Conservation (phyloP, 2,797 vertebrate genomes). For the Onychomys arenicola region DNA sequence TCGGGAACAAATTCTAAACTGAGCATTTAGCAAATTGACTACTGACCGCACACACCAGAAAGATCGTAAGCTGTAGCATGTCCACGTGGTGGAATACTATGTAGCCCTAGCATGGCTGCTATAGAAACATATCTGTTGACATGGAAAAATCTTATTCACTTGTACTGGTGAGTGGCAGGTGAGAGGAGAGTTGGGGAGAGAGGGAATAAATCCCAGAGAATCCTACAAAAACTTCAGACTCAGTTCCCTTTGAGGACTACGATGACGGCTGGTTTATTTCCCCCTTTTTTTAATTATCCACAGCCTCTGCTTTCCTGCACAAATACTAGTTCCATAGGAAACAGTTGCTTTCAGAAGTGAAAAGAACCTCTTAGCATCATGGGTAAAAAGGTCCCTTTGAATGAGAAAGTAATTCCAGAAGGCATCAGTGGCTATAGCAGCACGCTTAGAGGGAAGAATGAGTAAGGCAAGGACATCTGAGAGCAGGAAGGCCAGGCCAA, state of each 20-base stretch:
- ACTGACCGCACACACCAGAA: neutral
- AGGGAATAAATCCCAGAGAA: neutral
- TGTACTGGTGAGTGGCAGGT: neutral
- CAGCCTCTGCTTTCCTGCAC: constrained; percentile 19
- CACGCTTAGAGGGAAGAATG: neutral
- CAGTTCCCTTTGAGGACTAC: neutral
- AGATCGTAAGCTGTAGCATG: neutral
- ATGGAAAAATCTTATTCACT: neutral
- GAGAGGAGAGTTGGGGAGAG: neutral
- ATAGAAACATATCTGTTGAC: neutral
- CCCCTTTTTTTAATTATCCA: neutral
- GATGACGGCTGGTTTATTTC: neutral
- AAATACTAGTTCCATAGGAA: neutral
- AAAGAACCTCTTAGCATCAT: neutral
- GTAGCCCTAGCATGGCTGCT: neutral
- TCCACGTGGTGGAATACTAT: neutral
- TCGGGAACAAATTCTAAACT: neutral
- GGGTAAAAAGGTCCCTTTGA: neutral
- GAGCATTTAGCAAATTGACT: neutral
- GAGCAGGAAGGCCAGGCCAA: neutral
- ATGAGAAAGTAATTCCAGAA: neutral
- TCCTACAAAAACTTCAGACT: neutral
- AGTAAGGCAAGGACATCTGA: neutral
- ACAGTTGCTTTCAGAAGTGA: neutral
- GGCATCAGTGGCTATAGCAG: neutral